Percentiles rank a stretch among this genome's conserved stretches.
Conservation (phyloP, 2,113 vertebrate genomes). For the Aegypius monachus region DNA sequence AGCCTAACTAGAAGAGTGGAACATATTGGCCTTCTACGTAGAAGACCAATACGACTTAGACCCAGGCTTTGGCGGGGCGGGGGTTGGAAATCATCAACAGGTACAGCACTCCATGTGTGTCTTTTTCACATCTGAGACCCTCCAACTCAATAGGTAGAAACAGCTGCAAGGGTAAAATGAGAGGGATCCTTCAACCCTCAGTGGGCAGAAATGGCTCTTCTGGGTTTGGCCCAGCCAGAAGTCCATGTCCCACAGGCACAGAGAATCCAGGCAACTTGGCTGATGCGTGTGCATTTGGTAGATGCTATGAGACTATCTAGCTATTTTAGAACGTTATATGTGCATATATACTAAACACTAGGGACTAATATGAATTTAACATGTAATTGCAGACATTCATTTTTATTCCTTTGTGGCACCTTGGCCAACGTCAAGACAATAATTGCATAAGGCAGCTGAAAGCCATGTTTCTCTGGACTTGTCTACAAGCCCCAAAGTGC, state of each 20-base stretch:
- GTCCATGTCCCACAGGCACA: background rate
- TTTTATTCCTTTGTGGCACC: background rate
- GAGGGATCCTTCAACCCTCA: background rate
- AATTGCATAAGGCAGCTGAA: background rate
- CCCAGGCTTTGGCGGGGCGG: background rate
- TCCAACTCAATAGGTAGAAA: background rate
- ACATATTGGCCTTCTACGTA: background rate
- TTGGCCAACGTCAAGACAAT: background rate
- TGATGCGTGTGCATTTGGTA: background rate
- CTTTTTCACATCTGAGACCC: background rate
- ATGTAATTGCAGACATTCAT: background rate
- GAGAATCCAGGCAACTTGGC: background rate
- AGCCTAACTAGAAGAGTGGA: background rate
- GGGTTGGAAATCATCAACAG: background rate
- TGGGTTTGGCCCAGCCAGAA: background rate
- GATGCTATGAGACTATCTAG: background rate
- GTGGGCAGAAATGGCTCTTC: background rate
- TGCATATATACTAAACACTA: background rate
- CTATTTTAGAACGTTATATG: background rate
- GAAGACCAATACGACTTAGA: background rate
- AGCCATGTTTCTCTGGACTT: background rate
- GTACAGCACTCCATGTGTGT: background rate
- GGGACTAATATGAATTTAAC: background rate
- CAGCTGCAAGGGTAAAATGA: background rate
- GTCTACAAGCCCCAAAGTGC: background rate